phyloP scores from a whole-genome alignment of 2,797 vertebrate genomes.

The Sphenodon punctatus region DNA sequence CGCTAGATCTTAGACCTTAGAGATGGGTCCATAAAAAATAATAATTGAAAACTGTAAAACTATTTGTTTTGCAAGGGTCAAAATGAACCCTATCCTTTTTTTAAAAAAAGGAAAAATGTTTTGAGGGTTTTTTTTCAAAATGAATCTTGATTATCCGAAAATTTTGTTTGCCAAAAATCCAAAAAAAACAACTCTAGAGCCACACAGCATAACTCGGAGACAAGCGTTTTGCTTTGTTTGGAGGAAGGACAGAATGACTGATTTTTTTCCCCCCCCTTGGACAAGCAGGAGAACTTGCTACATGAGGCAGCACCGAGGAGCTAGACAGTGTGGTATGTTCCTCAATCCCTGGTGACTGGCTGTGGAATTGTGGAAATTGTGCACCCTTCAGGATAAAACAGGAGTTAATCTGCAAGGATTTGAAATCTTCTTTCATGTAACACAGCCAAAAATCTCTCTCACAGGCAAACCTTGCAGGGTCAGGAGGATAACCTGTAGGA shows the following conservation, averaged over 20 bases:
- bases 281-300: constrained; percentile 62
- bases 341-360: constrained; percentile 51
- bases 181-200: too few relatives aligned
- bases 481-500: constrained; percentile 1
- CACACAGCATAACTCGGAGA: too few relatives aligned
- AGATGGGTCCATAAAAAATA: too few relatives aligned
- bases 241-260: background rate
- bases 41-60: too few relatives aligned
- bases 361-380: constrained; percentile 18
- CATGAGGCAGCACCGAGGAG: constrained; percentile 53
- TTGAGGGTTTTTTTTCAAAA: too few relatives aligned
- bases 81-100: too few relatives aligned
- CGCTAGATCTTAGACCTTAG: too few relatives aligned
- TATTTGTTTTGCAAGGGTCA: too few relatives aligned
- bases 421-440: background rate
- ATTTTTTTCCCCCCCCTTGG: constrained; percentile 53
- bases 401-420: constrained; percentile 5
- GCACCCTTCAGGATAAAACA: constrained; percentile 18
- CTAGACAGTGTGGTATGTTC: constrained; percentile 2
- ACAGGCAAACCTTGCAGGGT: background rate
- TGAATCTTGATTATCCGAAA: too few relatives aligned
- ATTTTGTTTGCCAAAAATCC: too few relatives aligned
- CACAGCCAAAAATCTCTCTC: background rate
- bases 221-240: constrained; percentile 25
- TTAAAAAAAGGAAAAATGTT: too few relatives aligned